Base-by-base conservation (phyloP, 2,888 invertebrate species). In the Cosmia pyralina region DNA sequence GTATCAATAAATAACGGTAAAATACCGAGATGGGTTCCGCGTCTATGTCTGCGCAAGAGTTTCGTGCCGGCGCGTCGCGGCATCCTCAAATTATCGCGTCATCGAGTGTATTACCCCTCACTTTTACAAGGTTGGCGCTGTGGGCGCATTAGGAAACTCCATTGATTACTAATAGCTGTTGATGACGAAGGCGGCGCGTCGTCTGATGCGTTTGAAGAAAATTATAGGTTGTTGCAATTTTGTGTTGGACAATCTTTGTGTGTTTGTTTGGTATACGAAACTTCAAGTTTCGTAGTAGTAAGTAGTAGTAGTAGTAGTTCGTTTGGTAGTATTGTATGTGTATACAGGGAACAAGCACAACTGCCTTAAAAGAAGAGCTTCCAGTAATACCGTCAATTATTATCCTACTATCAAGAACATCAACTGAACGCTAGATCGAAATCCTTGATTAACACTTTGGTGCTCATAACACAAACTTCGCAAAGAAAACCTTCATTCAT, bases 121-220 rank as follows among this genome's bases (percentile, higher is more conserved):
- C 85, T 84, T 57, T 79, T 65, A 55, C 81, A 86, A 86, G 85
- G 86, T 79, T 81, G 69, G 2, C 66, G 69, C 59, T 28, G 73
- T 59, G 58, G 69, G 68, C 72, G 62, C 67, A 48, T 82, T 73
- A 64, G 68, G 71, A 77, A 77, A 81, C 76, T 71, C 63, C 76
- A 79, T 79, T 85, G 81, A 79, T 77, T 83, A 77, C 58, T 78
- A 72, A 85, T 79, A 60, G n/a, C 22, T 69, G 70, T 41, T 44
- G 68, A 77, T 52, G 68, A 77, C 57, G 75, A 74, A 38, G 74
- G 59, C 69, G 77, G 62, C 81, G 41, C 64, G 46, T 76, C 75
- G 67, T 79, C 82, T 78, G 63, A 69, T 55, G 46, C 44, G 64
- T 65, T 66, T 69, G 38, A 64, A 58, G 17, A 62, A 75, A 66